phyloP scores from a whole-genome alignment of 2,113 vertebrate genomes.

The Hemiscyllium ocellatum region DNA sequence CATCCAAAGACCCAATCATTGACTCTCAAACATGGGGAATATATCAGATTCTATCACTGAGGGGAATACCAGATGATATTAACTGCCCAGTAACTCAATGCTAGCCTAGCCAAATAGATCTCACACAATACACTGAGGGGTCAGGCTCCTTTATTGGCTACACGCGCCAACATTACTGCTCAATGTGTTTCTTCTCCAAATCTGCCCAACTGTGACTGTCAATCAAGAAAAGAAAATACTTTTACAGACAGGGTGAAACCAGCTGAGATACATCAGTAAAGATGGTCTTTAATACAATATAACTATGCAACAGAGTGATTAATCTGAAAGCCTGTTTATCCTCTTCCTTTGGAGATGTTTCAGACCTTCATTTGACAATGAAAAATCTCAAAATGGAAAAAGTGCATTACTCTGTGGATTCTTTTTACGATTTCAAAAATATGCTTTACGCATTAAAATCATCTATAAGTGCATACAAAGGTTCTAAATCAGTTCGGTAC shows the following conservation, averaged over 20 bases:
- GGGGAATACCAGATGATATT: neutral
- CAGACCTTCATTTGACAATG: neutral
- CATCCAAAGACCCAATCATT: neutral
- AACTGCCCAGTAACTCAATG: neutral
- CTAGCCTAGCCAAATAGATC: neutral
- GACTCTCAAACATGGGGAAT: neutral
- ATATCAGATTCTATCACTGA: neutral
- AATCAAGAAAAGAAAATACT: neutral
- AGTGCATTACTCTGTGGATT: too few relatives aligned
- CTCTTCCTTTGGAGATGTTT: neutral
- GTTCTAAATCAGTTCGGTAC: too few relatives aligned
- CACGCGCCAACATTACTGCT: neutral
- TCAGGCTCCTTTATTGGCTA: neutral
- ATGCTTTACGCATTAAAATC: too few relatives aligned
- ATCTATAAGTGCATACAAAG: too few relatives aligned
- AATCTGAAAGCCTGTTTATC: neutral
- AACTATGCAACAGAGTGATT: neutral
- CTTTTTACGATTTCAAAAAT: too few relatives aligned
- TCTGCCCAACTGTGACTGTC: neutral
- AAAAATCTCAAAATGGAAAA: too few relatives aligned
- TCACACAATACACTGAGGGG: neutral
- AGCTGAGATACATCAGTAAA: neutral
- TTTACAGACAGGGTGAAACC: neutral
- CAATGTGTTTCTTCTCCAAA: neutral
- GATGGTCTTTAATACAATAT: neutral